These are phyloP conservation scores for Sisor rabdophorus DNA, from an alignment of 2,113 vertebrate species.

Conservation along the genomic window DNA sequence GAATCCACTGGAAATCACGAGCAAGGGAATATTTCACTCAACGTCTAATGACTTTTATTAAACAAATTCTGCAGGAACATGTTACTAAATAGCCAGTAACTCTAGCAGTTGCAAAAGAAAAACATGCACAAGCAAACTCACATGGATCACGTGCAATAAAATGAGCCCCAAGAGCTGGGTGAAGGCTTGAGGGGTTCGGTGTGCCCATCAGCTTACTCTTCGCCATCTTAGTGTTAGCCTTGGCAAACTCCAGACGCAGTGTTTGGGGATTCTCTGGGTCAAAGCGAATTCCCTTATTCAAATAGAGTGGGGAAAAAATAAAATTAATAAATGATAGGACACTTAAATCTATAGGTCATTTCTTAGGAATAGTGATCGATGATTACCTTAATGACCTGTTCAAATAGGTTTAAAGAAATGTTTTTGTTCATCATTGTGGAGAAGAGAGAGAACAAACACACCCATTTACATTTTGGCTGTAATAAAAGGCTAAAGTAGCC, in stretches of 20 bases:
- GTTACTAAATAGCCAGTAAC: background rate
- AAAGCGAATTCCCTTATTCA: constrained; percentile 78
- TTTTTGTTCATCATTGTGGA: background rate
- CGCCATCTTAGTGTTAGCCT: constrained; percentile 89
- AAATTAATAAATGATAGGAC: background rate
- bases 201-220: constrained; percentile 87
- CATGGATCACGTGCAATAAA: constrained; percentile 85
- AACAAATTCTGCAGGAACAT: too few relatives aligned
- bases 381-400: background rate
- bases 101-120: background rate
- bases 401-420: background rate
- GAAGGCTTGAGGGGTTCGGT: constrained; percentile 77
- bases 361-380: background rate
- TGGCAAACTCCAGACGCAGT: constrained; percentile 83
- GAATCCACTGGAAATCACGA: too few relatives aligned
- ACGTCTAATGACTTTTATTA: too few relatives aligned
- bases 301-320: background rate
- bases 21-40: too few relatives aligned
- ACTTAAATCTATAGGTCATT: background rate
- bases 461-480: background rate
- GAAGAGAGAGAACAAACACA: background rate
- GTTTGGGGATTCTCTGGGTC: constrained; percentile 87
- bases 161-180: constrained; percentile 80
- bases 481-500: background rate
- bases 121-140: constrained; percentile 62